phyloP scores from a whole-genome alignment of 2,888 invertebrate species.

The Strigamia transsilvanica region DNA sequence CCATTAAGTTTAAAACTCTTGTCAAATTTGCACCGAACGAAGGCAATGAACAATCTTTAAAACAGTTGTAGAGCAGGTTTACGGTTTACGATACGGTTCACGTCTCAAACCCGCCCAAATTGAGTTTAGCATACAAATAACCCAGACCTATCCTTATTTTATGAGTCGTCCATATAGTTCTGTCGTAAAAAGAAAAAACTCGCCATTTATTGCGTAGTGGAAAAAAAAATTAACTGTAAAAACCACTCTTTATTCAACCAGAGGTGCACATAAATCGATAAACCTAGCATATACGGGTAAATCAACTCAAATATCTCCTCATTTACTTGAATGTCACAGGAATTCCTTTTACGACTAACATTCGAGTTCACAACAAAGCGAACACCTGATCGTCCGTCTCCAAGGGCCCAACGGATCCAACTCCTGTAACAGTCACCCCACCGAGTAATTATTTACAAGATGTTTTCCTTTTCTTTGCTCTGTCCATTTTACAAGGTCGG shows the following conservation, averaged over 20 bases:
- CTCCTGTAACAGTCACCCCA: neutral
- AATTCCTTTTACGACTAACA: neutral
- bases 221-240: neutral
- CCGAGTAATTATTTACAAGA: no score
- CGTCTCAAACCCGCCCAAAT: neutral
- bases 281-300: no score
- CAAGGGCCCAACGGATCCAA: no score
- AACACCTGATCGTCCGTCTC: neutral
- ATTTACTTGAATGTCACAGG: neutral
- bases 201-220: neutral
- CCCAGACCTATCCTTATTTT: neutral
- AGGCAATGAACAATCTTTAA: no score
- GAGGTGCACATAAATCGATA: no score
- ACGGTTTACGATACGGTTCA: neutral
- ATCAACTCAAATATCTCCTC: neutral
- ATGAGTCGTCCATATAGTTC: constrained; percentile 24
- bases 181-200: constrained; percentile 3
- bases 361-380: neutral
- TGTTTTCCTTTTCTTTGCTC: no score
- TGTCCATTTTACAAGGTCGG: neutral
- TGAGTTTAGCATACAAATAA: neutral
- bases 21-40: no score
- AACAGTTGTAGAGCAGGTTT: no score
- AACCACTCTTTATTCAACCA: no score
- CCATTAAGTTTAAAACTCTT: neutral